phyloP scores from a whole-genome alignment of 2,113 vertebrate genomes.

The Clarias batrachus region DNA sequence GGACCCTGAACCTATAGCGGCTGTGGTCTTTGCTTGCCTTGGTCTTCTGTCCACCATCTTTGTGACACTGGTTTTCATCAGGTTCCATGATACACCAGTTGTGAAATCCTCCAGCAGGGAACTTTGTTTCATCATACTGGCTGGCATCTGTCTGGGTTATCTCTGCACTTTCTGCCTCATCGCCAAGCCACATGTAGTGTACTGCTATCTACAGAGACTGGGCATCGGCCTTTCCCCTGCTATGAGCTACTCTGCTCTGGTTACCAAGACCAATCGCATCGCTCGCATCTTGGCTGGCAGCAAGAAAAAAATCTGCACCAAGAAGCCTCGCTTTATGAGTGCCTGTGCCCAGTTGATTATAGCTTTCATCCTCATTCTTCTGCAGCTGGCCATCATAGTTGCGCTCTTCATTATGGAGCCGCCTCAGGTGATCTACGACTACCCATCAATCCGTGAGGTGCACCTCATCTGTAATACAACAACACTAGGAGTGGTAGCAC shows the following conservation, averaged over 20 bases:
- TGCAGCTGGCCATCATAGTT: conserved; percentile 93
- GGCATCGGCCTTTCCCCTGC: conserved; percentile 95
- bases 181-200: conserved; percentile 88
- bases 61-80: conserved; percentile 90
- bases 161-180: conserved; percentile 97
- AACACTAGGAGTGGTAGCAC: conserved; percentile 93
- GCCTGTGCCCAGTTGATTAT: conserved; percentile 96
- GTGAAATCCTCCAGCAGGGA: conserved; percentile 98
- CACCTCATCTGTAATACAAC: conserved; percentile 97
- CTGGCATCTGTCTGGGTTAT: conserved; percentile 93
- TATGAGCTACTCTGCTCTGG: conserved; percentile 97
- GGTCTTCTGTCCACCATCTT: conserved; percentile 92
- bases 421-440: conserved; percentile 87
- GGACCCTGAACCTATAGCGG: conserved; percentile 94
- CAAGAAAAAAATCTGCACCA: conserved; percentile 99
- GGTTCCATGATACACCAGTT: conserved; percentile 95
- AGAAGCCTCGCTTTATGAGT: conserved; percentile 98
- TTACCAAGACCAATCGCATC: conserved; percentile 98
- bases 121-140: conserved; percentile 97
- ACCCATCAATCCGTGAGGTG: conserved; percentile 93
- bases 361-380: conserved; percentile 90
- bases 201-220: conserved; percentile 93
- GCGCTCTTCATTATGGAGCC: conserved; percentile 95
- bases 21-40: conserved; percentile 92
- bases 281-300: conserved; percentile 96